Percentiles rank a stretch among this genome's conserved stretches.
These are phyloP conservation scores for Hydractinia echinata DNA, from an alignment of 30 jellyfish, hydroid and myxozoan genomes.

Conservation along the genomic window DNA sequence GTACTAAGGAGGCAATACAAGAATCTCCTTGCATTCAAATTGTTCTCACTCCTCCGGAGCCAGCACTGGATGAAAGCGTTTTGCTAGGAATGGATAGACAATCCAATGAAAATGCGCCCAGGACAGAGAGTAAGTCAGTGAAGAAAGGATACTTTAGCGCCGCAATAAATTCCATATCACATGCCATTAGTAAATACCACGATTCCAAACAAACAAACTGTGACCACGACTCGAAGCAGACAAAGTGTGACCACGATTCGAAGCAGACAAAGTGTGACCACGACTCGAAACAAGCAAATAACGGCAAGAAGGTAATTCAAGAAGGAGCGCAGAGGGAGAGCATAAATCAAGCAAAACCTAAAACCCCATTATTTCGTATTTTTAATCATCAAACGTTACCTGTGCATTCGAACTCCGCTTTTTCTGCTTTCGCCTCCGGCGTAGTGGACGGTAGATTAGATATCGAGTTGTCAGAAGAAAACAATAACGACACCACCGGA, in stretches of 20 bases:
- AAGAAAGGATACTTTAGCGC: constrained; percentile 26
- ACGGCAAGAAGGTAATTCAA: not conserved
- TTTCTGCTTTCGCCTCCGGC: constrained; percentile 8
- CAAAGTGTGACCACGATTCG: not conserved
- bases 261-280: not conserved
- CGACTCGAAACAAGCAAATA: not conserved
- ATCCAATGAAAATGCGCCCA: not conserved
- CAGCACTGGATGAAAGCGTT: not conserved
- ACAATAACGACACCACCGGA: not conserved
- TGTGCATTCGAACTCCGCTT: constrained; percentile 20
- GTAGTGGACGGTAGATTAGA: constrained; percentile 1
- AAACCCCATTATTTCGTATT: not conserved
- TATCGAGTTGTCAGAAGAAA: not conserved
- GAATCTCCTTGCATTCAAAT: not conserved
- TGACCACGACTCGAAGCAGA: not conserved
- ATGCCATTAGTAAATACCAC: constrained; percentile 12
- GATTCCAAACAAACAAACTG: not conserved
- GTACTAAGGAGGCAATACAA: not conserved
- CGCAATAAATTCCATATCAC: constrained; percentile 21
- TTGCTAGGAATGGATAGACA: not conserved
- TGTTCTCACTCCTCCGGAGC: not conserved
- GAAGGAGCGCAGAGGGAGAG: not conserved
- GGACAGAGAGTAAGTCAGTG: not conserved
- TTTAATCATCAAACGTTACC: constrained; percentile 20
- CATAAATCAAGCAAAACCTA: not conserved